These are phyloP conservation scores for Ridgeia piscesae DNA, from an alignment of 1,140 invertebrate genomes.

Conservation along the genomic window DNA sequence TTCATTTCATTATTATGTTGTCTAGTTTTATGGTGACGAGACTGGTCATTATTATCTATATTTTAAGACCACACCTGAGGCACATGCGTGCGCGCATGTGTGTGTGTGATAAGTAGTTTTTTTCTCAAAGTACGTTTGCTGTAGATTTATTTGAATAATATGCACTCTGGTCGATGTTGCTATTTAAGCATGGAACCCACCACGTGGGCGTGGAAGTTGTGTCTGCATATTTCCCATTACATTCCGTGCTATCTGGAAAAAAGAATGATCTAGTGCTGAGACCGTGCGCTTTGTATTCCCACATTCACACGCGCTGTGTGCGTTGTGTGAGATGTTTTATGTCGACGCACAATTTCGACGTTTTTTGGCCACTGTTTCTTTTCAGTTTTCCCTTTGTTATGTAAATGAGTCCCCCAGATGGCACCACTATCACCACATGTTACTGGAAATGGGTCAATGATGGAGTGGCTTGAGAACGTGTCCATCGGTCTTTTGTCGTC, in stretches of 20 bases:
- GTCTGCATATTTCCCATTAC: background rate
- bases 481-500: background rate
- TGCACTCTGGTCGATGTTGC: background rate
- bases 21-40: background rate
- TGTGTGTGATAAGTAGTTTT: background rate
- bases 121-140: background rate
- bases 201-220: background rate
- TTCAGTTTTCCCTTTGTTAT: background rate
- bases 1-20: no score
- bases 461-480: background rate
- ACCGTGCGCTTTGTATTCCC: background rate
- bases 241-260: background rate
- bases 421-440: background rate
- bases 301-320: background rate
- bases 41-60: background rate
- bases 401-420: background rate
- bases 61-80: background rate
- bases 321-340: background rate
- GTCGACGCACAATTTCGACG: background rate
- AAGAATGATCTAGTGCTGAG: background rate
- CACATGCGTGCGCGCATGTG: no score
- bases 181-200: background rate
- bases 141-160: background rate
- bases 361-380: background rate
- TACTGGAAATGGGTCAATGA: background rate